A percentile compares a stretch with the other conserved stretches of the same genome.
Evolutionary conservation across 1,140 invertebrate genomes (phyloP).

Genomic region (Solenopsis invicta): DNA sequence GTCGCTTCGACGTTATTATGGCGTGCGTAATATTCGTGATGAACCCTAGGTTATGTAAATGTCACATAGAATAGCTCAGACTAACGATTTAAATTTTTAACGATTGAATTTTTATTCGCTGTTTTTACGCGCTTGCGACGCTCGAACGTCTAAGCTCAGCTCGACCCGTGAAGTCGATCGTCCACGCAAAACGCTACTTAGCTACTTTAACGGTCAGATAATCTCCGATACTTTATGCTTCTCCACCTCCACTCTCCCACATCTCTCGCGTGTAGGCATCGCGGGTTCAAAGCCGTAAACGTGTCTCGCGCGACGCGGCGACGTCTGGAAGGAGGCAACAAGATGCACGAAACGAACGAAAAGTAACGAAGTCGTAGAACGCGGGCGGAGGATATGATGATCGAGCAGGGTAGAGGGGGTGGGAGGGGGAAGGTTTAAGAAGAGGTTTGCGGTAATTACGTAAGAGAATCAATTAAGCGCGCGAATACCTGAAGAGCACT

Average conservation of each 20-base stretch:
- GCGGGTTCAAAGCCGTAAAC: constrained; percentile 48
- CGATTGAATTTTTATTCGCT: background rate
- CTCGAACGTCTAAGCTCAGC: background rate
- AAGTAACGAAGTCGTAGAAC: constrained; percentile 29
- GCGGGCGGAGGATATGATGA: constrained; percentile 17
- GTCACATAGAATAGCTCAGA: background rate
- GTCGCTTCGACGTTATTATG: background rate
- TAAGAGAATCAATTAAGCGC: constrained; percentile 81
- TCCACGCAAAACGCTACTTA: constrained; percentile 24
- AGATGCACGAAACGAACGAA: constrained; percentile 50
- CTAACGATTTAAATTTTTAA: background rate
- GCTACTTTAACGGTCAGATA: constrained; percentile 43
- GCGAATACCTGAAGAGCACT: constrained; percentile 74
- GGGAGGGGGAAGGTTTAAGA: background rate
- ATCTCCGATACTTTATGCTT: constrained; percentile 57
- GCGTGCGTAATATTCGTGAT: background rate
- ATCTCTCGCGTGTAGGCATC: constrained; percentile 40
- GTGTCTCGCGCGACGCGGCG: constrained; percentile 20
- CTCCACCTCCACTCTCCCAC: constrained; percentile 3
- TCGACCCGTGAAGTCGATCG: background rate
- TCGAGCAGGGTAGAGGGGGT: background rate
- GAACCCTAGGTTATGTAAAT: background rate
- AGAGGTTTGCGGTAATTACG: constrained; percentile 74
- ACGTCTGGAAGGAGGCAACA: constrained; percentile 45
- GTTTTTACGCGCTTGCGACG: background rate